Conservation (phyloP, 2,888 invertebrate species). For the Glaucopsyche alexis region DNA sequence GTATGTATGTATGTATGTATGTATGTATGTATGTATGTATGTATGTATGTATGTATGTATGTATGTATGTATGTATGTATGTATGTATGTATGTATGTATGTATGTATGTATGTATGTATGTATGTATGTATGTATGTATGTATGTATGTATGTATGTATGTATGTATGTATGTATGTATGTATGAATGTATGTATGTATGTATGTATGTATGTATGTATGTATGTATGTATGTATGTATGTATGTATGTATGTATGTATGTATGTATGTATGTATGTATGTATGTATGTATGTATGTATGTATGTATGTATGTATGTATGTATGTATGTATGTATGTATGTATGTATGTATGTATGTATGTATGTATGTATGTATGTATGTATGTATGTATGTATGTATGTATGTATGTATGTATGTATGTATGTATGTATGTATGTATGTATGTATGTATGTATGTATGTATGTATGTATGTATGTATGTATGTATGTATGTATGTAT, state of each 20-base stretch:
- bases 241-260: too few relatives aligned
- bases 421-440: not conserved
- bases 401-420: not conserved
- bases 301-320: constrained; percentile 7
- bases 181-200: too few relatives aligned
- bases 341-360: not conserved
- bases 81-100: constrained; percentile 20
- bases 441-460: too few relatives aligned
- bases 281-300: too few relatives aligned
- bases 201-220: too few relatives aligned
- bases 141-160: constrained; percentile 16
- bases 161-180: not conserved
- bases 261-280: too few relatives aligned
- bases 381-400: not conserved
- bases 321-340: too few relatives aligned
- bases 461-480: too few relatives aligned
- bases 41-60: constrained; percentile 16
- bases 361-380: not conserved
- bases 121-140: constrained; percentile 16
- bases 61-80: constrained; percentile 22
- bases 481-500: not conserved
- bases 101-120: constrained; percentile 22
- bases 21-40: constrained; percentile 16
- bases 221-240: too few relatives aligned
- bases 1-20: constrained; percentile 16